Conservation (phyloP, 2,797 vertebrate genomes). For the Danio aesculapii region DNA sequence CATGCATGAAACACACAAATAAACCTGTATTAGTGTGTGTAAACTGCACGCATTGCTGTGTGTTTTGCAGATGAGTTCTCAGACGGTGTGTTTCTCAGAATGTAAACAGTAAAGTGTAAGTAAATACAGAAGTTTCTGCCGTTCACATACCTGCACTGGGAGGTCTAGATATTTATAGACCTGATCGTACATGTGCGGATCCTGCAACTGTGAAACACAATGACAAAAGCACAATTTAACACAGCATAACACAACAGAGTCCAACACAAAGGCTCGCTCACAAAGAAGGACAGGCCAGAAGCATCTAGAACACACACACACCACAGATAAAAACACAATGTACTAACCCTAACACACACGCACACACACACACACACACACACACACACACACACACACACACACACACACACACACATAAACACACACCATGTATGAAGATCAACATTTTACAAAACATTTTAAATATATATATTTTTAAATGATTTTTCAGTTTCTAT, state of each 20-base stretch:
- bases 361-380: conserved; percentile 43
- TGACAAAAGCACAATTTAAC: conserved; percentile 68
- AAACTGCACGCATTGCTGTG: too few species aligned
- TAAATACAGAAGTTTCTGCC: conserved; percentile 2
- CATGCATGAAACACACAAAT: too few species aligned
- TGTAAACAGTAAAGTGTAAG: background rate
- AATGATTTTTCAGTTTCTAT: too few species aligned
- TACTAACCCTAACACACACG: too few species aligned
- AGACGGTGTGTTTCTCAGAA: too few species aligned
- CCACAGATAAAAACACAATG: background rate
- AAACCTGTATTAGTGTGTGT: too few species aligned
- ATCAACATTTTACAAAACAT: too few species aligned
- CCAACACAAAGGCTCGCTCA: conserved; percentile 50
- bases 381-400: conserved; percentile 20
- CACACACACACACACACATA: too few species aligned
- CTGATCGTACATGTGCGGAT: conserved; percentile 84
- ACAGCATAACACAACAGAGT: conserved; percentile 61
- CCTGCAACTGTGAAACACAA: conserved; percentile 84
- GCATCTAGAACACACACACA: conserved; percentile 44
- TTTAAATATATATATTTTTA: too few species aligned
- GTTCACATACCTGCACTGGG: conserved; percentile 83
- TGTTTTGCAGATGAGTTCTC: too few species aligned
- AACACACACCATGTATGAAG: too few species aligned
- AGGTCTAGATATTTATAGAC: conserved; percentile 86
- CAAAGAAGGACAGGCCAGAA: background rate